A percentile compares a stretch with the other conserved stretches of the same genome.
Evolutionary conservation across 2,797 vertebrate species (phyloP).

Genomic region (Eulemur coronatus): DNA sequence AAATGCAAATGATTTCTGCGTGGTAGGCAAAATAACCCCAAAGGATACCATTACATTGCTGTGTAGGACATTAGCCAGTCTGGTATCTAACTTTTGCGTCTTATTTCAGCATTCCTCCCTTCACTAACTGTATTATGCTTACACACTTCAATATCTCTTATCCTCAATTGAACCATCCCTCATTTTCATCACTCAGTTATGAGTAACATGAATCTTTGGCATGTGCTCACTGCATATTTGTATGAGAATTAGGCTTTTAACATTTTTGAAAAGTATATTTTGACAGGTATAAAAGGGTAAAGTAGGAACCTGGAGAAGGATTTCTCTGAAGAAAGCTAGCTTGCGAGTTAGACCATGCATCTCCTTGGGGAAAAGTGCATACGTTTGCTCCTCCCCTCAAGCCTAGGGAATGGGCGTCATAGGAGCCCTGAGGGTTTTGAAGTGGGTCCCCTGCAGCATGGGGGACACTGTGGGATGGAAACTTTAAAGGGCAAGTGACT

Average conservation of each 20-base stretch:
- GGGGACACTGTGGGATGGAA: not conserved
- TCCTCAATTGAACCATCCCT: not conserved
- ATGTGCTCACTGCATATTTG: not conserved
- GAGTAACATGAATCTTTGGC: conserved; percentile 26
- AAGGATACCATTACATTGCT: not conserved
- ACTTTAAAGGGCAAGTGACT: not conserved
- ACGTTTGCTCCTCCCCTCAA: not conserved
- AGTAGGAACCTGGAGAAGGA: not conserved
- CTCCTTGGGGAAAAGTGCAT: not conserved
- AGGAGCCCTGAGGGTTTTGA: not conserved
- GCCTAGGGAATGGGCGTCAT: not conserved
- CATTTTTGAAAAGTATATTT: not conserved
- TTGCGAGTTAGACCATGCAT: not conserved
- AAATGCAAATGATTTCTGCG: not conserved
- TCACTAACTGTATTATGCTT: not conserved
- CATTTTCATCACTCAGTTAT: not conserved
- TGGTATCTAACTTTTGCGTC: not conserved
- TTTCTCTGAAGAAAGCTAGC: not conserved
- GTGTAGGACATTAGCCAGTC: not conserved
- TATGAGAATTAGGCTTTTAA: not conserved
- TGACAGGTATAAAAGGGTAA: not conserved
- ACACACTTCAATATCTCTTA: not conserved
- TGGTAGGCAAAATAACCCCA: not conserved
- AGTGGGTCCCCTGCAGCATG: not conserved
- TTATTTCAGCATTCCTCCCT: not conserved